Base-by-base conservation (phyloP, 1,140 invertebrate species). In the Linepithema humile region DNA sequence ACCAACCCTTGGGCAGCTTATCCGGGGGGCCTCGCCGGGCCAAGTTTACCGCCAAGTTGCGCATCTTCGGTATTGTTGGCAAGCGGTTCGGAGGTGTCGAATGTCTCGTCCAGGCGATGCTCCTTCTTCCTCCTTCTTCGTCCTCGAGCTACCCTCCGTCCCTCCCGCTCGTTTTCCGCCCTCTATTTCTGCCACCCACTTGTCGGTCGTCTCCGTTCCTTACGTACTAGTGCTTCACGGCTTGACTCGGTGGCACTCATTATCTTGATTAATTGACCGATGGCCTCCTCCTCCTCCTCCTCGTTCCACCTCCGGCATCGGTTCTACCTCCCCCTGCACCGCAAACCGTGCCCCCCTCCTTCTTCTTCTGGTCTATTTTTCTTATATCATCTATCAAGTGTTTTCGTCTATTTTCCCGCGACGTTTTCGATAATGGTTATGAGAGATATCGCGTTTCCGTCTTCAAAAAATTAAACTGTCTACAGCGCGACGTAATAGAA, bases 191-290 rank as follows among this genome's bases (percentile, higher is more conserved):
- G 43, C 48, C 84, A 73, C 59, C 62, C 65, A 78, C 73, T 78
- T 43, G 77, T 82, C 74, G 57, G 38, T 20, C 73, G 73, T 38
- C 60, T 59, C 48, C 50, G 64, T 53, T 75, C 82, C 72, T 80
- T 78, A 83, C 85, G 77, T 83, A 86, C 55, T 85, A 75, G 85
- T 84, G 69, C 88, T 74, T 60, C 84, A 77, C 73, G 77, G 77
- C 82, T 85, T 89, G 78, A 93, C 93, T 94, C 92, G 86, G 86
- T 93, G 86, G 86, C 92, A 91, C 92, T 94, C 93, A 93, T 94
- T 94, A 94, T 94, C 93, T 94, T 94, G 94, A 94, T 94, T 94
- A 94, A 94, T 94, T 94, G 94, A 94, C 93, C 93, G 92, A 94
- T 94, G 90, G 92, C 86, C 91, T 90, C 83, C 82, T 73, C 87